phyloP scores from a whole-genome alignment of 2,113 vertebrate species.

The Vireo altiloquus region DNA sequence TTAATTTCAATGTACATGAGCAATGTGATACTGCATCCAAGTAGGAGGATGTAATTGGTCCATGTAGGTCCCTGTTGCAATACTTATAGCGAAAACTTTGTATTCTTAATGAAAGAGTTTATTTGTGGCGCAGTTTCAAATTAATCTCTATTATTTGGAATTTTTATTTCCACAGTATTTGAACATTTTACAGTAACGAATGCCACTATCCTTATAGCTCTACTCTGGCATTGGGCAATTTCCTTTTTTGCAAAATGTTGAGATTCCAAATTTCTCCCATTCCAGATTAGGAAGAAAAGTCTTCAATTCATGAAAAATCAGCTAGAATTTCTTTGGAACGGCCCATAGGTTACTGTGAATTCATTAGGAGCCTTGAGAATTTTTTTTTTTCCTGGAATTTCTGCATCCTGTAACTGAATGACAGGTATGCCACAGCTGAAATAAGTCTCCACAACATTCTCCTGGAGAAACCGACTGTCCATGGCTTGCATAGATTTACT shows the following conservation, averaged over 20 bases:
- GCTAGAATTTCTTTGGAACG: not conserved
- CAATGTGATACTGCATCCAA: not conserved
- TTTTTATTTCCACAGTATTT: not conserved
- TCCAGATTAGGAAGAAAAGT: not conserved
- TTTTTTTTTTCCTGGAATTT: not conserved
- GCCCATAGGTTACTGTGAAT: not conserved
- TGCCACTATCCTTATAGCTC: not conserved
- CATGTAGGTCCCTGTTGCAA: not conserved
- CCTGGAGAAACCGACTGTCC: not conserved
- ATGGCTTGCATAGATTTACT: not conserved
- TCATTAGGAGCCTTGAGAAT: not conserved
- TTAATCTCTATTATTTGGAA: not conserved
- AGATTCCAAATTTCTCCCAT: not conserved
- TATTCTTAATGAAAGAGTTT: not conserved
- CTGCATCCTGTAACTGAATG: not conserved
- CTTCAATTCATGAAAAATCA: not conserved
- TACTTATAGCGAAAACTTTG: not conserved
- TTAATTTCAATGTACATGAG: conserved; percentile 43
- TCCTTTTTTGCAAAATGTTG: not conserved
- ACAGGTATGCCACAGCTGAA: not conserved
- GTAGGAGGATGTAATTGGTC: not conserved
- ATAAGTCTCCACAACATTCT: not conserved
- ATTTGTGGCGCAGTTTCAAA: not conserved
- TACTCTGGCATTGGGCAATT: not conserved
- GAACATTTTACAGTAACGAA: not conserved